Percentiles rank a stretch among this genome's conserved stretches.
phyloP scores from a whole-genome alignment of 1,140 invertebrate genomes.

The Hestina assimilis region DNA sequence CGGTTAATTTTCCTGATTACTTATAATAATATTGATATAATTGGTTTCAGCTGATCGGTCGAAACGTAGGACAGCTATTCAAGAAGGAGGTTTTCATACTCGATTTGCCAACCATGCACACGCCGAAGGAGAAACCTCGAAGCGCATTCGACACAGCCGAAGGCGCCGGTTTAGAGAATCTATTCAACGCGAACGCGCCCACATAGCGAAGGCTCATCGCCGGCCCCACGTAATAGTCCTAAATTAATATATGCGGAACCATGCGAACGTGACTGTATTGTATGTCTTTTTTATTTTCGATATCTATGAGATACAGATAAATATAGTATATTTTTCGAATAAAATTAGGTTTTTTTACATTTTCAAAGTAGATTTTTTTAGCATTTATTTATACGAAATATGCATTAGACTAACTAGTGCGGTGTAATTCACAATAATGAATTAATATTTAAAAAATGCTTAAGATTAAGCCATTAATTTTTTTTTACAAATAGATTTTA shows the following conservation, averaged over 20 bases:
- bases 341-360: too few relatives aligned
- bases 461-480: neutral
- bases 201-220: slow-evolving; percentile 46
- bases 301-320: slow-evolving; percentile 12
- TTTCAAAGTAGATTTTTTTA: too few relatives aligned
- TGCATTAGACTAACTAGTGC: too few relatives aligned
- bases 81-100: slow-evolving; percentile 91
- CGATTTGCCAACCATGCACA: slow-evolving; percentile 85
- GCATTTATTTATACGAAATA: too few relatives aligned
- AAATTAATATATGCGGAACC: slow-evolving; percentile 15
- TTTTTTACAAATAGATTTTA: neutral
- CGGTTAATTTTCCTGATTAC: too few relatives aligned
- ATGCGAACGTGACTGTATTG: slow-evolving; percentile 22
- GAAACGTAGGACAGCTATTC: slow-evolving; percentile 90
- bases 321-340: too few relatives aligned
- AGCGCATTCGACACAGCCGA: slow-evolving; percentile 65
- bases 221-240: slow-evolving; percentile 7
- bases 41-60: slow-evolving; percentile 83
- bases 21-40: neutral
- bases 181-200: slow-evolving; percentile 68
- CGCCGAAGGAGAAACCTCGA: slow-evolving; percentile 69
- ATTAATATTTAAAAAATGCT: neutral
- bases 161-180: slow-evolving; percentile 70
- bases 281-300: slow-evolving; percentile 17
- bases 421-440: too few relatives aligned